phyloP scores from a whole-genome alignment of 2,113 vertebrate genomes.

The Chamaetylas fuelleborni region DNA sequence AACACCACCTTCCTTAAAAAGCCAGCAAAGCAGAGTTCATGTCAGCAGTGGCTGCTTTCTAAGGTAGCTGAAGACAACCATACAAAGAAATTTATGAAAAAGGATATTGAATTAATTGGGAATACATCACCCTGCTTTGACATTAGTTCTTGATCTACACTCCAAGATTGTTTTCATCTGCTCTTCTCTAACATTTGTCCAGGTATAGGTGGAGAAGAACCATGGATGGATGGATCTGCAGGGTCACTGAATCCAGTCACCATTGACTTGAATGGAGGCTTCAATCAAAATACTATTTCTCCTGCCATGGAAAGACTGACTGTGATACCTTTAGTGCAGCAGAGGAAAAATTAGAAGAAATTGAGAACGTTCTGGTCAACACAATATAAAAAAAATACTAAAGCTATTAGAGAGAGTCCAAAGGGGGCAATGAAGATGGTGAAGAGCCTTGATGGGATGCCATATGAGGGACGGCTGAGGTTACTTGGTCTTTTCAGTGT shows the following conservation, averaged over 20 bases:
- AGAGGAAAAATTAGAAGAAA: neutral
- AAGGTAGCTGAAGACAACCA: neutral
- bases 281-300: neutral
- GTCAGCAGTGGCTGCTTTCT: neutral
- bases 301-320: neutral
- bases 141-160: neutral
- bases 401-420: neutral
- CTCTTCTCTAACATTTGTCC: neutral
- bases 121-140: neutral
- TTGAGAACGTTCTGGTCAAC: neutral
- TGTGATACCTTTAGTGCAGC: rapidly evolving
- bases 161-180: rapidly evolving
- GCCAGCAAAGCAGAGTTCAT: neutral
- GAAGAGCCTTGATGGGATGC: neutral
- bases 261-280: neutral
- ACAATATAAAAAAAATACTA: neutral
- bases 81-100: neutral
- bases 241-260: neutral
- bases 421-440: rapidly evolving
- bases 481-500: neutral
- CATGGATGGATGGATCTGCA: neutral
- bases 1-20: neutral
- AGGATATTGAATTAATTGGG: neutral
- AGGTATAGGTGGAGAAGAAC: neutral
- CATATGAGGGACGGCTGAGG: neutral